phyloP scores from a whole-genome alignment of 2,113 vertebrate species.

The Aegotheles bennettii region DNA sequence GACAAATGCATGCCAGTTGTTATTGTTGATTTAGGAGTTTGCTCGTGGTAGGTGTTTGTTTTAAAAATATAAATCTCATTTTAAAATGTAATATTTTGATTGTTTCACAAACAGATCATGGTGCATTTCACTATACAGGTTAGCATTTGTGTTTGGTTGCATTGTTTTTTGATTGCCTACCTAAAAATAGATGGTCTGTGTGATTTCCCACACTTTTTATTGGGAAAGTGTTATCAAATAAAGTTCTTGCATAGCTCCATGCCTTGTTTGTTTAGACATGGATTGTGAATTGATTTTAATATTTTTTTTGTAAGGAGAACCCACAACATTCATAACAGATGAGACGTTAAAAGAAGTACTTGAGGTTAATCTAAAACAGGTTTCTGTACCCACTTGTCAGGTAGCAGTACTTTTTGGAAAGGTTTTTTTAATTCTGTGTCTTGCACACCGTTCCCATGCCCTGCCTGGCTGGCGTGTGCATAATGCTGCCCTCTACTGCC shows the following conservation, averaged over 20 bases:
- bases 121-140: neutral
- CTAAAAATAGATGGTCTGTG: neutral
- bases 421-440: neutral
- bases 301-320: neutral
- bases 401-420: neutral
- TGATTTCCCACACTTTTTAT: neutral
- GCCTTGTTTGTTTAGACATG: neutral
- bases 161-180: neutral
- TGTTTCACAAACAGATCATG: neutral
- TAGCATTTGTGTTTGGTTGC: conserved; percentile 3
- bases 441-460: neutral
- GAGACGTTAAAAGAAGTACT: neutral
- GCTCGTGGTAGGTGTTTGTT: neutral
- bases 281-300: neutral
- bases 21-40: neutral
- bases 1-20: neutral
- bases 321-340: neutral
- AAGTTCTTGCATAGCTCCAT: neutral
- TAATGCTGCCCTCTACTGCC: neutral
- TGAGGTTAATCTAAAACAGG: neutral
- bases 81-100: neutral
- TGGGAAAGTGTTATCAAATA: neutral
- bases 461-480: neutral
- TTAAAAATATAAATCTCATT: neutral
- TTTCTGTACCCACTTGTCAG: neutral